A percentile compares a stretch with the other conserved stretches of the same genome.
Evolutionary conservation across 2,113 vertebrate species (phyloP).

Genomic region (Natator depressus): DNA sequence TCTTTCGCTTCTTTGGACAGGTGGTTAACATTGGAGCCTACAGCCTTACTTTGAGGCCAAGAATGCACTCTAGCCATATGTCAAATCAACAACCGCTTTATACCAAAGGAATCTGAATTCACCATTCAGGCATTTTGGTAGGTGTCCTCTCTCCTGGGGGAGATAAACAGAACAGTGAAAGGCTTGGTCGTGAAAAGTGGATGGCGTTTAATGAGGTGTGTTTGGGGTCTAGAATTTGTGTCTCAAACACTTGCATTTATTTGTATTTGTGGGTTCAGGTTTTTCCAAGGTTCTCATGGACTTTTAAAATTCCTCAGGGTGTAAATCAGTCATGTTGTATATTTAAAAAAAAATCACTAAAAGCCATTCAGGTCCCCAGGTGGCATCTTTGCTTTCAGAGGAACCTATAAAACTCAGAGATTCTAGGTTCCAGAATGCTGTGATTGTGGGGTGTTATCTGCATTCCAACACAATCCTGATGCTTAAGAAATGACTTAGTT

Average conservation of each 20-base stretch:
- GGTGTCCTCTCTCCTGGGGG: not conserved
- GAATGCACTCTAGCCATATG: not conserved
- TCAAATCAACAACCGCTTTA: slow-evolving; percentile 3
- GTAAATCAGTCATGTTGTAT: not conserved
- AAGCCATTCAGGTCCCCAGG: not conserved
- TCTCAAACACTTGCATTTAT: not conserved
- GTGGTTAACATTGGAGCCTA: not conserved
- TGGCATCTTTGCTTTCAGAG: not conserved
- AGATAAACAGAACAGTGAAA: not conserved
- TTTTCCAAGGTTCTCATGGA: not conserved
- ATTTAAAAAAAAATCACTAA: not conserved
- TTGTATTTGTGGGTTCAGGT: not conserved
- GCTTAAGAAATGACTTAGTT: not conserved
- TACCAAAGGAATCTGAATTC: not conserved
- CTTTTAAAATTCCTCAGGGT: not conserved
- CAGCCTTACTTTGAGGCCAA: not conserved
- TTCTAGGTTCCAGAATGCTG: not conserved
- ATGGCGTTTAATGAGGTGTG: not conserved
- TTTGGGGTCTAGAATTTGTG: not conserved
- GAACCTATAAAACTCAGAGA: not conserved
- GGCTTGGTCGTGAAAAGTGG: not conserved
- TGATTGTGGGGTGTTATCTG: not conserved
- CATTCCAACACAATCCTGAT: not conserved
- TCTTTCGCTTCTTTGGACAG: slow-evolving; percentile 44
- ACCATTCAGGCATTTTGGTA: not conserved